phyloP scores from a whole-genome alignment of 2,797 vertebrate genomes.

The Semotilus atromaculatus region DNA sequence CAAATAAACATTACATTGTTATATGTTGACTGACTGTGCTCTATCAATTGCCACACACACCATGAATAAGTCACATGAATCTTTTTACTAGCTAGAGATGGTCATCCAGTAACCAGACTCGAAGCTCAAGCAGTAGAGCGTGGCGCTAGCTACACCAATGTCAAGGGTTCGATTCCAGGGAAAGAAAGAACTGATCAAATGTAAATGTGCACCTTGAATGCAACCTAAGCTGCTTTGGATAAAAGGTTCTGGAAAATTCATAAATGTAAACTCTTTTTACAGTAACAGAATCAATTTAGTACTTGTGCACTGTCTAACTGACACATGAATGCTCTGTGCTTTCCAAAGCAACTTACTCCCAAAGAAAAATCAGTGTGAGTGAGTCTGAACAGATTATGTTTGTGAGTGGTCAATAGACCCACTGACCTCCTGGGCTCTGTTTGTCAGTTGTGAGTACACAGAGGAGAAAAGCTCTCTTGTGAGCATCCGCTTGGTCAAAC shows the following conservation, averaged over 20 bases:
- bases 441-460: conserved; percentile 31
- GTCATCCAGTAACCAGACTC: background rate
- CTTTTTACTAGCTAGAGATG: background rate
- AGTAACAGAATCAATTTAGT: background rate
- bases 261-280: background rate
- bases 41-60: background rate
- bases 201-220: background rate
- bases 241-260: background rate
- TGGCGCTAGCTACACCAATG: no score
- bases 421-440: conserved; percentile 14
- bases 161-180: background rate
- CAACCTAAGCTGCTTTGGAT: background rate
- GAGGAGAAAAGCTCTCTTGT: conserved; percentile 45
- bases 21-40: background rate
- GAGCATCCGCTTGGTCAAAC: conserved; percentile 41
- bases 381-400: background rate
- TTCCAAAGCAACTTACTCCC: background rate
- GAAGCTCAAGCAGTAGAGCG: no score
- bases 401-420: conserved; percentile 21
- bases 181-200: background rate
- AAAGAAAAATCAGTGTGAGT: background rate
- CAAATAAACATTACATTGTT: background rate
- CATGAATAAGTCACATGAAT: background rate
- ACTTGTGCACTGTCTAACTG: background rate
- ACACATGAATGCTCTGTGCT: background rate